phyloP scores from a whole-genome alignment of 2,797 vertebrate genomes.

The Aplochiton taeniatus region DNA sequence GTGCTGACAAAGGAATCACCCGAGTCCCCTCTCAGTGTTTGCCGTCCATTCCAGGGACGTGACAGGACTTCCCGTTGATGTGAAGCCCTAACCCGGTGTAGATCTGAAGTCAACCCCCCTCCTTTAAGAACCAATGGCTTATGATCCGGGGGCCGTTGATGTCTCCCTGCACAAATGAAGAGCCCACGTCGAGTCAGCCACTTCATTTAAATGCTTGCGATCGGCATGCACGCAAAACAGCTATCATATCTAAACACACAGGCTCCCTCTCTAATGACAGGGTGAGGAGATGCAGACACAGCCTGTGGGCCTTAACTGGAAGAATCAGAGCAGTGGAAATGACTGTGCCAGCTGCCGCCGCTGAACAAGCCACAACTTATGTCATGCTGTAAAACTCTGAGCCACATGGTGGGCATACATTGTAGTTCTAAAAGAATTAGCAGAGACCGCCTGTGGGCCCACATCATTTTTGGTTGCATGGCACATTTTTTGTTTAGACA shows the following conservation, averaged over 20 bases:
- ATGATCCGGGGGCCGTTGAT: too few relatives aligned
- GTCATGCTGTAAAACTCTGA: slow-evolving; percentile 27
- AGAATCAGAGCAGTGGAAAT: slow-evolving; percentile 21
- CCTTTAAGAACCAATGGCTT: too few relatives aligned
- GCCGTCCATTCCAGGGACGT: slow-evolving; percentile 21
- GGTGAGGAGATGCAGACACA: background rate
- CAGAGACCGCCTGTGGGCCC: slow-evolving; percentile 16
- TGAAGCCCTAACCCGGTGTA: background rate
- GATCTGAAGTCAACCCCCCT: background rate
- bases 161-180: too few relatives aligned
- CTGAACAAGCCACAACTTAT: slow-evolving; percentile 35
- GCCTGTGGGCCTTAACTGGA: background rate
- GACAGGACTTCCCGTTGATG: background rate
- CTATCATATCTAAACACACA: slow-evolving; percentile 10
- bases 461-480: slow-evolving; percentile 8
- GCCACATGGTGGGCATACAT: slow-evolving; percentile 24
- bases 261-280: slow-evolving; percentile 14
- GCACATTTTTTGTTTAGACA: background rate
- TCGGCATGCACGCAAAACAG: slow-evolving; percentile 4
- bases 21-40: slow-evolving; percentile 33
- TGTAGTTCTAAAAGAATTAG: slow-evolving; percentile 26
- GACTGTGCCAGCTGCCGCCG: slow-evolving; percentile 11
- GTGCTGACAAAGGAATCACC: slow-evolving; percentile 38
- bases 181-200: too few relatives aligned
- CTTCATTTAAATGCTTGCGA: background rate